These are phyloP conservation scores for Zygogramma bicolorata DNA, from an alignment of 2,888 invertebrate genomes.

Conservation along the genomic window DNA sequence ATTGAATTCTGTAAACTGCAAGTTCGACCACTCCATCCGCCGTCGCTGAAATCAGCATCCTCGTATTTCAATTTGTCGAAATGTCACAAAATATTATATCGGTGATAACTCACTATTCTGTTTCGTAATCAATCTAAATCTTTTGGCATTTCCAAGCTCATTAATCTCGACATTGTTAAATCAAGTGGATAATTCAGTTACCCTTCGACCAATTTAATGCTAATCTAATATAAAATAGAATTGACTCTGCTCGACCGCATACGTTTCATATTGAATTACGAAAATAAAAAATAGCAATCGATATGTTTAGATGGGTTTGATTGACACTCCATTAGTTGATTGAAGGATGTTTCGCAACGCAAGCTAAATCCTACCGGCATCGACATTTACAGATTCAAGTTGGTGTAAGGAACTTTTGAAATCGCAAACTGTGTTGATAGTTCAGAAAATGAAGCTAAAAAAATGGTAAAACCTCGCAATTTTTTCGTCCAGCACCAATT, in stretches of 20 bases:
- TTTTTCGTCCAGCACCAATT: no score
- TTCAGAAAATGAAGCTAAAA: no score
- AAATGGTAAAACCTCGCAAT: no score
- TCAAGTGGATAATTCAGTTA: conserved; percentile 27
- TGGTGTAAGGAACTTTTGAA: not conserved
- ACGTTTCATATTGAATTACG: conserved; percentile 6
- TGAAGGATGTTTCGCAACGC: not conserved
- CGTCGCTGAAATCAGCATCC: not conserved
- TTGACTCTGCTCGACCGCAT: not conserved
- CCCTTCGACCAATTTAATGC: conserved; percentile 28
- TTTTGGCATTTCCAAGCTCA: conserved; percentile 27
- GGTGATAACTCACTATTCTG: conserved; percentile 24
- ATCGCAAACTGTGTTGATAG: not conserved
- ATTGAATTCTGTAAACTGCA: no score
- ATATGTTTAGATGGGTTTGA: conserved; percentile 3
- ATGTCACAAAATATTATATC: conserved; percentile 4
- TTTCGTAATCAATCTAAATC: conserved; percentile 29
- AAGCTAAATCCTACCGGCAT: not conserved
- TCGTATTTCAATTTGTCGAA: not conserved
- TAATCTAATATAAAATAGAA: conserved; percentile 24
- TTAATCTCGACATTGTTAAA: conserved; percentile 30
- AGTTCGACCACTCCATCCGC: not conserved
- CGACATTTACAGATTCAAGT: not conserved
- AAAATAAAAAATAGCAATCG: not conserved
- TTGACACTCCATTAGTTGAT: conserved; percentile 2